Evolutionary conservation across 2,797 vertebrate species (phyloP).

Genomic region (Rhabdophis nuchalis): DNA sequence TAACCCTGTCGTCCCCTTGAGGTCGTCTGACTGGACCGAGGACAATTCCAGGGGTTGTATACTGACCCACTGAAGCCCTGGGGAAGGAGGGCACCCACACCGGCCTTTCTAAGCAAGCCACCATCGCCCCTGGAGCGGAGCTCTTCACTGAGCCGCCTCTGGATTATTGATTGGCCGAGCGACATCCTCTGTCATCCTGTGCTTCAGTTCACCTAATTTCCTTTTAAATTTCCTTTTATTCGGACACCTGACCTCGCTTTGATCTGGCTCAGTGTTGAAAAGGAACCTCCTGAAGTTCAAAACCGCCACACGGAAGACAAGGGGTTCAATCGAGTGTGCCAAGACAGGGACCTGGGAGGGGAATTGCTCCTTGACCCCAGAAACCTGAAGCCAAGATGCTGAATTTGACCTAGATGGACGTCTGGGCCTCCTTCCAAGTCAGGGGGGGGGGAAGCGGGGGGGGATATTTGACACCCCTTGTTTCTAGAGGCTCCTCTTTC

Average conservation of each 20-base stretch:
- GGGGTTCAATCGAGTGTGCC: background rate
- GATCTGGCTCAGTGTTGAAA: background rate
- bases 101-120: background rate
- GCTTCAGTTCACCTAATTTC: too few species aligned
- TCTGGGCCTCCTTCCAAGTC: background rate
- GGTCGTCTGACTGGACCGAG: background rate
- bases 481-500: background rate
- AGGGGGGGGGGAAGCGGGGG: background rate
- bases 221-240: background rate
- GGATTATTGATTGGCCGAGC: background rate
- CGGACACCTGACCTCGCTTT: background rate
- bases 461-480: background rate
- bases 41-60: background rate
- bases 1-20: background rate
- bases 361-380: background rate
- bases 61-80: background rate
- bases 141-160: background rate
- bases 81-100: background rate
- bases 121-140: background rate
- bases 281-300: background rate
- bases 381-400: background rate
- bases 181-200: background rate
- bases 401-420: background rate
- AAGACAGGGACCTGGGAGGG: background rate
- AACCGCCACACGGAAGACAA: background rate